A percentile compares a stretch with the other conserved stretches of the same genome.
phyloP scores from a whole-genome alignment of 2,888 invertebrate species.

The Tuberolachnus salignus region DNA sequence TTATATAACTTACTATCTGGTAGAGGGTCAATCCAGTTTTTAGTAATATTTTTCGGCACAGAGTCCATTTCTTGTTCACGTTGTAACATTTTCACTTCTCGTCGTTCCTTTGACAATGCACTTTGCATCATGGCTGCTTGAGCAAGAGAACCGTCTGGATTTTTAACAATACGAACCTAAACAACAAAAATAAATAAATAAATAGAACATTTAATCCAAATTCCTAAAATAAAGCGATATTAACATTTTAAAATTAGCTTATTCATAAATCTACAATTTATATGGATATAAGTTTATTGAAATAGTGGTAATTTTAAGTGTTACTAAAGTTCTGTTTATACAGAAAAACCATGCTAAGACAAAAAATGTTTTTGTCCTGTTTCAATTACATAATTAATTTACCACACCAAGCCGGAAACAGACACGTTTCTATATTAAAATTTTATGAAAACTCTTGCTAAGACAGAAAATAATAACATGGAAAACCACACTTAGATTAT shows the following conservation, averaged over 20 bases:
- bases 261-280: neutral
- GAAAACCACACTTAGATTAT: too few species aligned
- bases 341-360: too few species aligned
- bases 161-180: slow-evolving; percentile 82
- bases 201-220: too few species aligned
- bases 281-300: neutral
- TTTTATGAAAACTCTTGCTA: too few species aligned
- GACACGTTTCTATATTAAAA: too few species aligned
- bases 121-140: slow-evolving; percentile 99
- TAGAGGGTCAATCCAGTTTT: slow-evolving; percentile 96
- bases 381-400: too few species aligned
- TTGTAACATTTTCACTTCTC: slow-evolving; percentile 96
- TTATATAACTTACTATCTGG: slow-evolving; percentile 71
- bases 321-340: neutral
- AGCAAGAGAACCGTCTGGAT: slow-evolving; percentile 97
- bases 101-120: slow-evolving; percentile 93
- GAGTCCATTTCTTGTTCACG: slow-evolving; percentile 90
- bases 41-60: slow-evolving; percentile 76
- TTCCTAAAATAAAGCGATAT: too few species aligned
- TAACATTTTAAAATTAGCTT: neutral
- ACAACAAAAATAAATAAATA: too few species aligned
- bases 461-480: too few species aligned
- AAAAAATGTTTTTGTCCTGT: too few species aligned
- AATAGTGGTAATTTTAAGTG: neutral
- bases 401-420: too few species aligned